phyloP scores from a whole-genome alignment of 2,888 invertebrate genomes.

The Ichneumoninae sp. region DNA sequence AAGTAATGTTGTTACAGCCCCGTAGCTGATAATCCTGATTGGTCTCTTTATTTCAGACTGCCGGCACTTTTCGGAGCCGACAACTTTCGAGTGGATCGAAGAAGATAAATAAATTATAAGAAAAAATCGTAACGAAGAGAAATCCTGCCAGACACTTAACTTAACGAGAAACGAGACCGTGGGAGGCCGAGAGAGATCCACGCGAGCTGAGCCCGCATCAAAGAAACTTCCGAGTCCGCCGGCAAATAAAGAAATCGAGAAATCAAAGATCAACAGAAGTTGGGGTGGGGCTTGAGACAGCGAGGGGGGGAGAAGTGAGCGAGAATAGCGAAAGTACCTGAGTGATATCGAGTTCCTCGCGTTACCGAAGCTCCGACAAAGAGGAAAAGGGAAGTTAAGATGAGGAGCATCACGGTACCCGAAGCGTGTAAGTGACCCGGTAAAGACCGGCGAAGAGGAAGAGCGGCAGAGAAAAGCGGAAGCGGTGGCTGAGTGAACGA shows the following conservation, averaged over 20 bases:
- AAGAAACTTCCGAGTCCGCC: constrained; percentile 40
- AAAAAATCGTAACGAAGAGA: constrained; percentile 20
- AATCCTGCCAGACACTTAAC: constrained; percentile 54
- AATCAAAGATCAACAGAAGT: constrained; percentile 53
- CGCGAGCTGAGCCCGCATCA: constrained; percentile 56
- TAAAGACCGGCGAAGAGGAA: constrained; percentile 25
- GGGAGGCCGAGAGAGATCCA: constrained; percentile 3
- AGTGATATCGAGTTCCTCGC: constrained; percentile 62
- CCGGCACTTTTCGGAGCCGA: constrained; percentile 12
- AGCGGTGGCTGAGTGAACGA: constrained; percentile 39
- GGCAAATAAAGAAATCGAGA: constrained; percentile 46
- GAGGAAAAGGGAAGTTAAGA: constrained; percentile 50
- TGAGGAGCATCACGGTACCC: constrained; percentile 54
- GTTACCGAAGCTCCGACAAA: constrained; percentile 13
- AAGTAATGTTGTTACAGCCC: neutral
- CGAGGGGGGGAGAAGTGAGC: neutral
- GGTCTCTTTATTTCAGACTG: constrained; percentile 53
- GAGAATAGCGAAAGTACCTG: constrained; percentile 26
- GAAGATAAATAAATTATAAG: constrained; percentile 38
- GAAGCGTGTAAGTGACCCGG: constrained; percentile 64
- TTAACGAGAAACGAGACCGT: constrained; percentile 23
- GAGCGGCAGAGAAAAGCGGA: constrained; percentile 37
- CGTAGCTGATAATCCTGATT: constrained; percentile 18
- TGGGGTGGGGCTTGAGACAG: constrained; percentile 14
- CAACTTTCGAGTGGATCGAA: constrained; percentile 3